Percentiles rank a stretch among this genome's conserved stretches.
Conservation (phyloP, 2,888 invertebrate genomes). For the Scaptomyza parva region DNA sequence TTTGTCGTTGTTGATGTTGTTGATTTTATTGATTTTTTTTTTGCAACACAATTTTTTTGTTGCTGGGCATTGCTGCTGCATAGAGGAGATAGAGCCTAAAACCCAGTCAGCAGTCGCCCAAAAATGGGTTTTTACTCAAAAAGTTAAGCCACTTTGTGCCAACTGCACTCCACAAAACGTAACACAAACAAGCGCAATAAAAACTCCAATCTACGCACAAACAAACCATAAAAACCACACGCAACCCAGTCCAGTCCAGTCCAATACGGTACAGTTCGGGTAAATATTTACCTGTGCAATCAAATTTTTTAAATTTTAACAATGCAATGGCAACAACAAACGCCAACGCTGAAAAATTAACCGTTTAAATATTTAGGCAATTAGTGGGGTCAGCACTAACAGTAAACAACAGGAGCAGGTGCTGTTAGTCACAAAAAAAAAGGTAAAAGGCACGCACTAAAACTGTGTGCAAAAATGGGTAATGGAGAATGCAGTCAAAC, state of each 20-base stretch:
- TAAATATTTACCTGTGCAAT: slow-evolving; percentile 74
- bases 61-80: slow-evolving; percentile 35
- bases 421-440: slow-evolving; percentile 28
- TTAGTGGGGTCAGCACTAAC: slow-evolving; percentile 48
- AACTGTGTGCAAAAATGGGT: slow-evolving; percentile 22
- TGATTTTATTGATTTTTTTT: slow-evolving; percentile 69
- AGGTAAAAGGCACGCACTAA: slow-evolving; percentile 25
- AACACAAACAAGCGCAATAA: slow-evolving; percentile 48
- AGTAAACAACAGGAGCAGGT: not conserved
- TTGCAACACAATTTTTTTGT: slow-evolving; percentile 32
- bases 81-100: slow-evolving; percentile 61
- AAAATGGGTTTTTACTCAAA: slow-evolving; percentile 34
- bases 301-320: slow-evolving; percentile 74
- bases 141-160: slow-evolving; percentile 72
- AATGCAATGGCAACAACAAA: slow-evolving; percentile 13
- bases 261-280: not conserved
- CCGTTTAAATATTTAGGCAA: slow-evolving; percentile 78
- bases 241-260: slow-evolving; percentile 18
- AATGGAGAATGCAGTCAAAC: slow-evolving; percentile 25
- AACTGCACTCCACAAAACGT: slow-evolving; percentile 29
- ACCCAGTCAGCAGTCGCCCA: slow-evolving; percentile 59
- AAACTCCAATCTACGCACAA: slow-evolving; percentile 57
- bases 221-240: slow-evolving; percentile 75
- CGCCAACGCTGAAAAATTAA: slow-evolving; percentile 55
- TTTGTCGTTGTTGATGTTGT: slow-evolving; percentile 40